Percentiles rank a stretch among this genome's conserved stretches.
Conservation (phyloP, 2,113 vertebrate species). For the Phyllopteryx taeniolatus region DNA sequence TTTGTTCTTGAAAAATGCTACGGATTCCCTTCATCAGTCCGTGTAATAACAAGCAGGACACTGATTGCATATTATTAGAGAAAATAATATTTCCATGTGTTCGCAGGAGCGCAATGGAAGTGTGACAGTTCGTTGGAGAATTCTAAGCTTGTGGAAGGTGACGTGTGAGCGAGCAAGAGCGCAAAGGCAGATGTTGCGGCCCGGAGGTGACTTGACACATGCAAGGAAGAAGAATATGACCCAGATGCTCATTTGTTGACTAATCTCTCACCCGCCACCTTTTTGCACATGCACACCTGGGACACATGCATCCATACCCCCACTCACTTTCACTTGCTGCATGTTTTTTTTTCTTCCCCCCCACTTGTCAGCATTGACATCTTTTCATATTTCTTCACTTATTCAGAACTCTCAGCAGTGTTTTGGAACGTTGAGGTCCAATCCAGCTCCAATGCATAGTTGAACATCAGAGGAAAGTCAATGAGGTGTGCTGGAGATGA, state of each 20-base stretch:
- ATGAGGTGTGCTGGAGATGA: conserved; percentile 49
- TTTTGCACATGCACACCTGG: conserved; percentile 39
- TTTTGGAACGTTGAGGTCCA: conserved; percentile 5
- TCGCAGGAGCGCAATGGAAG: conserved; percentile 31
- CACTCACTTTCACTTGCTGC: conserved; percentile 6
- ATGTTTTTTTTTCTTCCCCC: not conserved
- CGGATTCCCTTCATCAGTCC: not conserved
- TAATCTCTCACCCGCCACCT: conserved; percentile 40
- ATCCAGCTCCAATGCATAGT: conserved; percentile 11
- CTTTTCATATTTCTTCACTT: not conserved
- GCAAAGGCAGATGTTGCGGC: conserved; percentile 45
- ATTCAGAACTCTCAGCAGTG: not conserved
- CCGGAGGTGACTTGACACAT: conserved; percentile 41
- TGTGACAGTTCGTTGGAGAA: conserved; percentile 19
- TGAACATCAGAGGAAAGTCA: conserved; percentile 37
- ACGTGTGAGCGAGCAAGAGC: conserved; percentile 18
- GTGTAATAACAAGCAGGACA: conserved; percentile 3
- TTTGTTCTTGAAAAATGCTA: not conserved
- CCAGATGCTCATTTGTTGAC: conserved; percentile 59
- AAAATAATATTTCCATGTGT: conserved; percentile 24
- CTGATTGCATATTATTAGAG: conserved; percentile 29
- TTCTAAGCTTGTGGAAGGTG: conserved; percentile 3
- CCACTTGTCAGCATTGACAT: not conserved
- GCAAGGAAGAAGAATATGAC: conserved; percentile 38
- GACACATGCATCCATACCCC: conserved; percentile 9